Percentiles rank a stretch among this genome's conserved stretches.
Evolutionary conservation across 2,888 invertebrate species (phyloP).

Genomic region (Kuschelorhynchus macadamiae): DNA sequence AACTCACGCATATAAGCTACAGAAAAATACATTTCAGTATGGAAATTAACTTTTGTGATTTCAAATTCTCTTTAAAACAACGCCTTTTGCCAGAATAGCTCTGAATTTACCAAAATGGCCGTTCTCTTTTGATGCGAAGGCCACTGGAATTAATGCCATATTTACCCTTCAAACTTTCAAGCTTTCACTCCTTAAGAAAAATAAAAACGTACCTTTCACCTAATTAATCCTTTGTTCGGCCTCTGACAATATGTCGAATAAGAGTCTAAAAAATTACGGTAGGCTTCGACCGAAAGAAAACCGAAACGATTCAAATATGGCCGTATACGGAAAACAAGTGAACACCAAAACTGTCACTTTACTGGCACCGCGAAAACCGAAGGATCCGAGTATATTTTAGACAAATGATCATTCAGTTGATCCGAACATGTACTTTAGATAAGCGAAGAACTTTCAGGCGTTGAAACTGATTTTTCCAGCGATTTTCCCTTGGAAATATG

Average conservation of each 20-base stretch:
- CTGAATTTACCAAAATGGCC: slow-evolving; percentile 45
- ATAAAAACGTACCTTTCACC: slow-evolving; percentile 29
- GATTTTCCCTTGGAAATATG: slow-evolving; percentile 44
- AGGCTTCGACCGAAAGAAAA: slow-evolving; percentile 36
- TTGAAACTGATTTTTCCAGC: slow-evolving; percentile 19
- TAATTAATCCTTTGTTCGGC: slow-evolving; percentile 23
- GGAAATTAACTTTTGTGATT: neutral
- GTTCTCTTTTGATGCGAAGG: slow-evolving; percentile 32
- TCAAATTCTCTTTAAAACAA: slow-evolving; percentile 20
- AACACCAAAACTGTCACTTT: slow-evolving; percentile 33
- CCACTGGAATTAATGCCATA: slow-evolving; percentile 12
- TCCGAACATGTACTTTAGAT: neutral
- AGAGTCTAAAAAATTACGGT: slow-evolving; percentile 19
- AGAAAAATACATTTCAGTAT: neutral
- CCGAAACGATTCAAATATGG: slow-evolving; percentile 46
- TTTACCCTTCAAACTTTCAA: too few species aligned
- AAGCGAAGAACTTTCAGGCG: neutral
- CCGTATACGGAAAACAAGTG: slow-evolving; percentile 39
- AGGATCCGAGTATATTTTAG: neutral
- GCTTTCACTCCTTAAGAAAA: too few species aligned
- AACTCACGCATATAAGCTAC: neutral
- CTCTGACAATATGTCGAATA: neutral
- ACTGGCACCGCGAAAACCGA: neutral
- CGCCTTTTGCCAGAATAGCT: slow-evolving; percentile 34
- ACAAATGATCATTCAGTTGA: neutral